A percentile compares a stretch with the other conserved stretches of the same genome.
phyloP scores from a whole-genome alignment of 2,797 vertebrate genomes.

The Tenualosa thibaudeaui region DNA sequence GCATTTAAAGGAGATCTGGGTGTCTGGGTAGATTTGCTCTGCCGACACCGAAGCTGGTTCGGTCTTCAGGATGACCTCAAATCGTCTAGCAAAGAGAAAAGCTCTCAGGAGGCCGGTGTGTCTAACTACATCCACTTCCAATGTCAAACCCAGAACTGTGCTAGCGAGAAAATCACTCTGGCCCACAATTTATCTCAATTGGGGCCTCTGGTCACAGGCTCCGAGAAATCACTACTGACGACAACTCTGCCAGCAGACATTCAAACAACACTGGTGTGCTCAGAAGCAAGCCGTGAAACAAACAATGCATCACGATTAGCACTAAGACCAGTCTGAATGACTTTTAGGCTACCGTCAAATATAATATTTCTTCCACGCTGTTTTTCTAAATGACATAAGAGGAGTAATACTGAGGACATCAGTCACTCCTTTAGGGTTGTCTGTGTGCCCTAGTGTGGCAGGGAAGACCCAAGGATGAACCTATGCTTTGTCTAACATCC shows the following conservation, averaged over 20 bases:
- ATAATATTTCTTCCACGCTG: background rate
- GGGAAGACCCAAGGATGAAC: background rate
- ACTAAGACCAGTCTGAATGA: background rate
- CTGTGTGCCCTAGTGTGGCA: background rate
- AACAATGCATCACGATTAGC: background rate
- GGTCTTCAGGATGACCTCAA: background rate
- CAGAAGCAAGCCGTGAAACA: background rate
- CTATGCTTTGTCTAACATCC: too few relatives aligned
- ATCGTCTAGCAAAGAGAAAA: background rate
- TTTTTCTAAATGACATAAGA: background rate
- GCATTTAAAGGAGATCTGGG: background rate
- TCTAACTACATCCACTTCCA: background rate
- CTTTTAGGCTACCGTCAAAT: background rate
- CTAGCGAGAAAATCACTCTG: background rate
- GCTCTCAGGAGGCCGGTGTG: background rate
- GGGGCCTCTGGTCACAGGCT: background rate
- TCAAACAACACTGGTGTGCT: background rate
- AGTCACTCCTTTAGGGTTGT: background rate
- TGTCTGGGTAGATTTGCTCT: background rate
- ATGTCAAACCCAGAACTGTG: background rate
- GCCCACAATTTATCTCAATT: background rate
- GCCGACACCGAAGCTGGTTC: background rate
- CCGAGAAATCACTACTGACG: background rate
- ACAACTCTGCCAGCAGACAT: background rate
- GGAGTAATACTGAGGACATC: background rate